Evolutionary conservation across 2,888 invertebrate genomes (phyloP), one percentile per base, ranked within the genome.

Genomic region (Athetis lepigone): DNA sequence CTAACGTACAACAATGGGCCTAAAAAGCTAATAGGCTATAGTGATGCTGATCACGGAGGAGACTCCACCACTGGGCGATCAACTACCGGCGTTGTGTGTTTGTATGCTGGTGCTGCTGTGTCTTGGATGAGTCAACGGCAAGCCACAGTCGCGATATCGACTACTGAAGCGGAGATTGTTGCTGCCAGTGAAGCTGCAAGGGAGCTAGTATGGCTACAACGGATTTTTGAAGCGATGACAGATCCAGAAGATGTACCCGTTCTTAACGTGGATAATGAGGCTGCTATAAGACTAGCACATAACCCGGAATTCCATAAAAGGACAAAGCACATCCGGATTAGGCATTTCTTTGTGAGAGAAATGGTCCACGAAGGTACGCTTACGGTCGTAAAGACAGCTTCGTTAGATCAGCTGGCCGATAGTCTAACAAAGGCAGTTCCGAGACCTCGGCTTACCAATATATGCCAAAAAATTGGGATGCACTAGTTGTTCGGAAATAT

Each of bases 181-280:
- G 40, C 19, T 19, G 40, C 40, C 19, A 40, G 40, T 19, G 40
- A 40, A 40, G 40, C 40, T 18, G 40, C 40, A 4, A 40, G 40
- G 18, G 40, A 40, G 19, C 19, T 40, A 19, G 19, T 40, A 19
- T 19, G 40, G 19, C 19, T 19, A 40, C 5, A 5, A 13, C 18
- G 40, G 13, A 40, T 40, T 40, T 11, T 19, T 11, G 19, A 40
- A 19, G 19, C 4, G 11, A 5, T 40, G 11, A 13, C 40, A 19
- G 19, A 19, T 9, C 40, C 19, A 11, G 18, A 18, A 19, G 11
- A 40, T 40, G 19, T 6, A 40, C 19, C 19, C 19, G 19, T 13
- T 2, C 19, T 40, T 11, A 40, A 13, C 19, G 19, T 40, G 40
- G 19, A 40, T 19, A 40, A 40, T 6, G 40, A 40, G 19, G 40